Percentiles rank a stretch among this genome's conserved stretches.
These are phyloP conservation scores for Sceloporus undulatus DNA, from an alignment of 2,113 vertebrate species.

Conservation along the genomic window DNA sequence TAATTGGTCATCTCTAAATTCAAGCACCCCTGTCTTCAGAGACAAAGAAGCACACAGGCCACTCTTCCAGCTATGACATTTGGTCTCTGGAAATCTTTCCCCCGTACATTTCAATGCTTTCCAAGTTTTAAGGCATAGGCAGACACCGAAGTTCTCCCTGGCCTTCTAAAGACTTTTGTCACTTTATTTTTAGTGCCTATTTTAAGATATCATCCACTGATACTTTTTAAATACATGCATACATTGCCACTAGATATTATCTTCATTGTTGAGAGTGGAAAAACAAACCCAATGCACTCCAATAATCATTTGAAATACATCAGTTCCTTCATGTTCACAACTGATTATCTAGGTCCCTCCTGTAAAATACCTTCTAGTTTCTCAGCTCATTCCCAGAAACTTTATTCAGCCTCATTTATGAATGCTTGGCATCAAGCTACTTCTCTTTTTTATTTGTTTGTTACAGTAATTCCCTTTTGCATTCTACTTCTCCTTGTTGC, in stretches of 20 bases:
- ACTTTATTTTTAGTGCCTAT: background rate
- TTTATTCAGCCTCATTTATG: background rate
- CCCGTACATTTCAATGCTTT: background rate
- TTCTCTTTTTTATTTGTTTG: background rate
- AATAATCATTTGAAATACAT: background rate
- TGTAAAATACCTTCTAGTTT: background rate
- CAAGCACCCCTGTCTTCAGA: background rate
- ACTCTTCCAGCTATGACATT: background rate
- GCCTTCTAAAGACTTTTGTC: background rate
- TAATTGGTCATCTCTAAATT: background rate
- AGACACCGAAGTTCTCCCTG: background rate
- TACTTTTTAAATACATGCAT: background rate
- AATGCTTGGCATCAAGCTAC: background rate
- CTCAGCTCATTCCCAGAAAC: background rate
- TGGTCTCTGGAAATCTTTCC: background rate
- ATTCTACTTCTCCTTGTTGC: background rate
- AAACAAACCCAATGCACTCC: background rate
- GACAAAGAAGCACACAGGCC: background rate
- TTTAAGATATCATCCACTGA: background rate
- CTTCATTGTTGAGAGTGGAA: background rate
- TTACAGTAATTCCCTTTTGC: background rate
- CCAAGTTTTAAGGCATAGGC: background rate
- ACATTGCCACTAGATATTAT: too few species aligned
- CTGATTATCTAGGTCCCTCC: background rate
- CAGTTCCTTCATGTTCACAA: background rate